Evolutionary conservation across 1,140 invertebrate species (phyloP), one percentile per base, ranked within the genome.

Genomic region (Aphis craccivora): DNA sequence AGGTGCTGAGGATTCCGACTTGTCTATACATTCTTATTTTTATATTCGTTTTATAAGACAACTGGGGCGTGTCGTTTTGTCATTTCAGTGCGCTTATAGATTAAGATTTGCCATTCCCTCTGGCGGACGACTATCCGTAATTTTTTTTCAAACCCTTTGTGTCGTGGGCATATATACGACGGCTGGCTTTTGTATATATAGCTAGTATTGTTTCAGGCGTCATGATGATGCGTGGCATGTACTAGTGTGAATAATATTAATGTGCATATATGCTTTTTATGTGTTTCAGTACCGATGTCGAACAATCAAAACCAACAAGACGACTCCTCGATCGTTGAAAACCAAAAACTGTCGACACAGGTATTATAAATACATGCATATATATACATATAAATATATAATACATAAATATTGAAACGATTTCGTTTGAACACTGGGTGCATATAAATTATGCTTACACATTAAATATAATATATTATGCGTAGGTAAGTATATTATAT

Each of bases 251-350:
- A 90, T 43, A 84, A 40, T 90, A 40, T 53, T 67, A 43, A 60
- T 43, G 9, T 43, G 18, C 4, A 2, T n/a, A n/a, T 60, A 23
- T 84, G 45, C 40, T 30, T 92, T 83, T 55, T 43, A n/a, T 92
- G 20, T 81, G 60, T 93, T 93, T 84, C 45, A 93, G 91, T 86
- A 86, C 48, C 91, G 91, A 93, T 93, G 91, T 93, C 91, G 91
- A 93, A 93, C 91, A 86, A 93, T 55, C 91, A 93, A 93, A 93
- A 53, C 91, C 45, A 53, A 86, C 91, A 93, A 53, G 25, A 86
- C 45, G 35, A 86, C 45, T 14, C 22, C 76, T 55, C 91, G 91
- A 55, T 93, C 91, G 23, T 93, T 84, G 35, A 93, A 86, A 93
- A 86, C 40, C 76, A 93, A 93, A 84, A 37, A 35, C 76, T 93